phyloP scores from a whole-genome alignment of 64 coral and sea anemone species.

The Catalaphyllia jardinei region DNA sequence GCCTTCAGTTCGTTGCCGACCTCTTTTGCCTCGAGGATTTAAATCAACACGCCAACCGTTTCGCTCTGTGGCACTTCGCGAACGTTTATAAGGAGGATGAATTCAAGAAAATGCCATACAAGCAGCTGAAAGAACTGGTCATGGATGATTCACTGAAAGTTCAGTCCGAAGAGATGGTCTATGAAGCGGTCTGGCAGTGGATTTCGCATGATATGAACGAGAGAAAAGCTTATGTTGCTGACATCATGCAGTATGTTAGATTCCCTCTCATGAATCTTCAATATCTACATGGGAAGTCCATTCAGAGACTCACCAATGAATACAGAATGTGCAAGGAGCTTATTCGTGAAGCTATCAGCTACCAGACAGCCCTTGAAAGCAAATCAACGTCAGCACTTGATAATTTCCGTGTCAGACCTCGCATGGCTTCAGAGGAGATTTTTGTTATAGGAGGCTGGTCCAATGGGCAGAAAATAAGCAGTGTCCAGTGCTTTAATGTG shows the following conservation, averaged over 20 bases:
- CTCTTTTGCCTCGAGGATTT: conserved; percentile 78
- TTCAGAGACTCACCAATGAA: conserved; percentile 69
- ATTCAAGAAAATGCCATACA: conserved; percentile 79
- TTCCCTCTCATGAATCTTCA: conserved; percentile 95
- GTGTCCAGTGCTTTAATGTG: conserved; percentile 99
- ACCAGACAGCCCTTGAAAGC: conserved; percentile 71
- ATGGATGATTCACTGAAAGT: conserved; percentile 95
- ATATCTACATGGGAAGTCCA: conserved; percentile 66
- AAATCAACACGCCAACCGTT: conserved; percentile 82
- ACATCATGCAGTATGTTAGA: conserved; percentile 92
- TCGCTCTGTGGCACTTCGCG: conserved; percentile 95
- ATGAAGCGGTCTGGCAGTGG: conserved; percentile 96
- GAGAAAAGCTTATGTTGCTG: conserved; percentile 68
- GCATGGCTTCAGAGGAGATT: conserved; percentile 99
- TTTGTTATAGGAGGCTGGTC: conserved; percentile 99
- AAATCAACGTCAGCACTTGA: conserved; percentile 53
- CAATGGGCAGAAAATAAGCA: conserved; percentile 98
- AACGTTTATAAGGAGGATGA: conserved; percentile 93
- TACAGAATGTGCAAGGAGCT: conserved; percentile 82
- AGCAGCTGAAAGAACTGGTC: conserved; percentile 73
- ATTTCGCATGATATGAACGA: conserved; percentile 75
- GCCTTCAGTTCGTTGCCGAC: conserved; percentile 87
- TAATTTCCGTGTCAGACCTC: conserved; percentile 89
- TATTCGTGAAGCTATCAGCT: conserved; percentile 87
- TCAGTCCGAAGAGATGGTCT: conserved; percentile 89